Evolutionary conservation across 2,888 invertebrate species (phyloP).

Genomic region (Pimpla rufipes): DNA sequence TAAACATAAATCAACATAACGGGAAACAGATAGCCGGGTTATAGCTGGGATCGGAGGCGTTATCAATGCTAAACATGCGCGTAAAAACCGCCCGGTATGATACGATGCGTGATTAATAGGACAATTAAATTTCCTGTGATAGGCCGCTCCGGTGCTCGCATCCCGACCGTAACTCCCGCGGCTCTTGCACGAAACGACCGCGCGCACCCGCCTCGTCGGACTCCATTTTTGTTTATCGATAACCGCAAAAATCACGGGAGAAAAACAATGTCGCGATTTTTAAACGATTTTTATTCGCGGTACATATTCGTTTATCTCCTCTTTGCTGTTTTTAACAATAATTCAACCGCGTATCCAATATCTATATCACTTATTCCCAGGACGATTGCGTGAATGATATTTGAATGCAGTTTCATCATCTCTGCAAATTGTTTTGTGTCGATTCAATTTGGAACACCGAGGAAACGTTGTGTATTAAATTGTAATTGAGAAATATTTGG

Average conservation of each 20-base stretch:
- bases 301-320: no score
- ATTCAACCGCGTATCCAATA: no score
- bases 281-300: neutral
- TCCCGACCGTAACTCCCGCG: conserved; percentile 45
- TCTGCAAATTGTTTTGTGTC: no score
- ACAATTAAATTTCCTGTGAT: conserved; percentile 80
- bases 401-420: no score
- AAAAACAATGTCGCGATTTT: no score
- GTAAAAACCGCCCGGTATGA: conserved; percentile 79
- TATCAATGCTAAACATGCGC: conserved; percentile 83
- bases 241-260: conserved; percentile 26
- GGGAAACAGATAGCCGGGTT: conserved; percentile 72
- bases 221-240: conserved; percentile 30
- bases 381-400: no score
- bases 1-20: conserved; percentile 83
- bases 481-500: no score
- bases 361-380: no score
- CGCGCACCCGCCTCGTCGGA: no score
- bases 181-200: conserved; percentile 33
- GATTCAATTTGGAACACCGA: no score
- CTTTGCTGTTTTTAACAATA: no score
- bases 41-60: conserved; percentile 69
- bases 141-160: conserved; percentile 39
- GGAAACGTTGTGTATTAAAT: no score
- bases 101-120: conserved; percentile 83